These are phyloP conservation scores for Ethmia dodecea DNA, from an alignment of 2,888 invertebrate genomes.

Conservation along the genomic window DNA sequence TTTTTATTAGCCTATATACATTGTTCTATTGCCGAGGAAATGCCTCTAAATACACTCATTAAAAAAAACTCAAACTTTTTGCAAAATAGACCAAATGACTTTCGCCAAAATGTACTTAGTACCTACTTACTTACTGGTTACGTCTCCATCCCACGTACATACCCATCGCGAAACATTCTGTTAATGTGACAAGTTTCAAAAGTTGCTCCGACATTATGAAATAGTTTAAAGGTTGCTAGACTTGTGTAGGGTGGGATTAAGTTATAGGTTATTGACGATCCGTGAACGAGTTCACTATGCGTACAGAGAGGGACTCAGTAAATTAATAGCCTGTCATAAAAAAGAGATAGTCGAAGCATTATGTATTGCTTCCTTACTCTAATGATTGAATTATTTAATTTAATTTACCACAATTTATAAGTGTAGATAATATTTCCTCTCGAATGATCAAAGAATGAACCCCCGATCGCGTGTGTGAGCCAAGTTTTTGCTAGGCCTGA, in stretches of 20 bases:
- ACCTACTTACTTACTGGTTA: too few species aligned
- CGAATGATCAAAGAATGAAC: slow-evolving; percentile 11
- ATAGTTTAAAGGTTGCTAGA: slow-evolving; percentile 23
- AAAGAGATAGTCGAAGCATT: not conserved
- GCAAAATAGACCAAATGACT: too few species aligned
- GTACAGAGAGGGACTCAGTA: slow-evolving; percentile 38
- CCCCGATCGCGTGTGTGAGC: slow-evolving; percentile 14
- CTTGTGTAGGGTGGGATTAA: slow-evolving; percentile 36
- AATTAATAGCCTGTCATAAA: not conserved
- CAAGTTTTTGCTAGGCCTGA: slow-evolving; percentile 8
- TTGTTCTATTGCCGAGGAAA: too few species aligned
- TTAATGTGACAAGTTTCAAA: slow-evolving; percentile 15
- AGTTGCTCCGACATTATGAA: slow-evolving; percentile 22
- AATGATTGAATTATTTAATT: too few species aligned
- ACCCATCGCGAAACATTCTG: too few species aligned
- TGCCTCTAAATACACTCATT: too few species aligned
- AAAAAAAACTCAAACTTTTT: too few species aligned
- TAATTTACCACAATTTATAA: slow-evolving; percentile 1
- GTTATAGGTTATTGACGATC: slow-evolving; percentile 55
- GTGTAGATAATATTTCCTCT: slow-evolving; percentile 8
- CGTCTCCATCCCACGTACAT: too few species aligned
- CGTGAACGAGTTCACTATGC: slow-evolving; percentile 44
- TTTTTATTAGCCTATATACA: too few species aligned
- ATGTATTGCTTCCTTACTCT: not conserved
- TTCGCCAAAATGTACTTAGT: too few species aligned